Conservation (phyloP, 2,888 invertebrate genomes). For the Metalampra italica region DNA sequence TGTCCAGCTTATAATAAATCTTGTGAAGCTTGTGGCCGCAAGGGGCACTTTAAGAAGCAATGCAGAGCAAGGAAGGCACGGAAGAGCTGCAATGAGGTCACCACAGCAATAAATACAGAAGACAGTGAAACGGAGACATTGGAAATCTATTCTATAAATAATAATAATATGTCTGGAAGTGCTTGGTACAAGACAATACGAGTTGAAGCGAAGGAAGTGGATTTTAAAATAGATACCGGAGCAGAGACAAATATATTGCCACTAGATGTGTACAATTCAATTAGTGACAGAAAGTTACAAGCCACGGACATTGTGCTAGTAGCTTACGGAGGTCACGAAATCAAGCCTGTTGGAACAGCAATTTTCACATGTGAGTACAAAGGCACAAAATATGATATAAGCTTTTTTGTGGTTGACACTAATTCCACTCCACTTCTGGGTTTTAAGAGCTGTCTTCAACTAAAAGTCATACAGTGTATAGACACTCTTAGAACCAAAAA, state of each 20-base stretch:
- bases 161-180: background rate
- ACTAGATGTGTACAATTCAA: constrained; percentile 1
- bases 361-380: constrained; percentile 5
- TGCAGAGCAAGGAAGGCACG: background rate
- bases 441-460: constrained; percentile 1
- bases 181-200: constrained; percentile 2
- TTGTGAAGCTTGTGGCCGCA: background rate
- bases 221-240: constrained; percentile 13
- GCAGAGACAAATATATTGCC: constrained; percentile 13
- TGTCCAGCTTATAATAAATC: no score
- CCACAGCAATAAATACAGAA: no score
- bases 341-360: constrained; percentile 7
- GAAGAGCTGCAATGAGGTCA: background rate
- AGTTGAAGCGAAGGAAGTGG: background rate
- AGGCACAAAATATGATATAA: constrained; percentile 1
- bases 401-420: constrained; percentile 11
- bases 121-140: background rate
- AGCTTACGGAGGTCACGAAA: constrained; percentile 4
- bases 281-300: constrained; percentile 1
- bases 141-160: constrained; percentile 1
- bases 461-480: constrained; percentile 1
- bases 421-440: constrained; percentile 6
- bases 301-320: background rate
- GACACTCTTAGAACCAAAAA: no score
- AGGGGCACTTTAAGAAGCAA: no score